phyloP scores from a whole-genome alignment of 2,888 invertebrate species.

The Crioceris asparagi region DNA sequence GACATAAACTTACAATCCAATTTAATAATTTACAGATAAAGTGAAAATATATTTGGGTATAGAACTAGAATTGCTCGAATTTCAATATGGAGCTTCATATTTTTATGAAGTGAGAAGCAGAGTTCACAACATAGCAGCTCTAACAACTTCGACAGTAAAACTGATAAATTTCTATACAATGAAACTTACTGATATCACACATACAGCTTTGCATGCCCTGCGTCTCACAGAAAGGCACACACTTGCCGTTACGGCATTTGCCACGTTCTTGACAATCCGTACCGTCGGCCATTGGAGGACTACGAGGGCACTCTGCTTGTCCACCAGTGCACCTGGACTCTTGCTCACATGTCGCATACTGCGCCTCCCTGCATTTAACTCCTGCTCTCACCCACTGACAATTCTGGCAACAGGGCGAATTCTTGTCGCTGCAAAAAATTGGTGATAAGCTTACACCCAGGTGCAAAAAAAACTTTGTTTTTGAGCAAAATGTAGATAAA shows the following conservation, averaged over 20 bases:
- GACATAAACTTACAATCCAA: no score
- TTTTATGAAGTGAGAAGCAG: no score
- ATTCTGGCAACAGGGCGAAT: constrained; percentile 89
- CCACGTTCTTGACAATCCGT: constrained; percentile 87
- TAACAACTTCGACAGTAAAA: no score
- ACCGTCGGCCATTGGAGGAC: constrained; percentile 76
- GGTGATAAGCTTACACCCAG: not conserved
- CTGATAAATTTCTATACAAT: no score
- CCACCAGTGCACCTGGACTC: constrained; percentile 81
- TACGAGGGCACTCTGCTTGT: constrained; percentile 71
- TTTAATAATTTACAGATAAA: no score
- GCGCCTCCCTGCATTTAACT: constrained; percentile 81
- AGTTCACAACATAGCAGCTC: no score
- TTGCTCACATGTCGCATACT: constrained; percentile 85
- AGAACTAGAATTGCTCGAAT: no score
- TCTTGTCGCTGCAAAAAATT: constrained; percentile 68
- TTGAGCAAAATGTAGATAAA: no score
- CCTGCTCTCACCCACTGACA: constrained; percentile 79
- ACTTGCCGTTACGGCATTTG: constrained; percentile 81
- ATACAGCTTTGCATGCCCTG: constrained; percentile 89
- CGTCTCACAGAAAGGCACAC: constrained; percentile 91
- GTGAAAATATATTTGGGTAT: no score
- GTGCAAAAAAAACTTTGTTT: no score
- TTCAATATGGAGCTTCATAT: no score
- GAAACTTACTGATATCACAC: constrained; percentile 75